Base-by-base conservation (phyloP, 2,888 invertebrate genomes). In the Bibio marci region DNA sequence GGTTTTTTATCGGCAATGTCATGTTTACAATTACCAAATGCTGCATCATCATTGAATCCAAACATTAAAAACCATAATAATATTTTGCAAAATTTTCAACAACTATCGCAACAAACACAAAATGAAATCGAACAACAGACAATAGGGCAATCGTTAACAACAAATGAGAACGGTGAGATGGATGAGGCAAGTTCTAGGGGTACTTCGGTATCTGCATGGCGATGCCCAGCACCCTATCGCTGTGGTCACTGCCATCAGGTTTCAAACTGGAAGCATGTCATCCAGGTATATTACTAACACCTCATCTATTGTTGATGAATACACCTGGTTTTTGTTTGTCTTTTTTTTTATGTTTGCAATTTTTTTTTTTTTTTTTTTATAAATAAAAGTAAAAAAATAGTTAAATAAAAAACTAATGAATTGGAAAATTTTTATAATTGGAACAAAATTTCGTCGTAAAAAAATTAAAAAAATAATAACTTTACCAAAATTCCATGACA, bases 201-300 rank as follows among this genome's bases (percentile, higher is more conserved):
- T 50, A 52, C 54, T 52, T 58, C 62, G 58, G 54, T 57, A 52
- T 54, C 52, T 47, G 60, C 58, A 53, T 60, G 60, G 54, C 61
- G 65, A 48, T 63, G 63, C 56, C 65, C 65, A 55, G 68, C 69
- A 58, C 71, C 71, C 53, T 73, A 73, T 57, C 74, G 78, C 56
- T 80, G 80, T 65, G 80, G 80, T 50, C 80, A 80, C 65, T 80
- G 80, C 66, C 76, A 78, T 64, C 80, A 80, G 67, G 67, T 78
- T 56, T 80, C 80, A 50, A 80, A 80, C 66, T 80, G 80, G 80
- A 80, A 80, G 71, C 80, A 80, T 69, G 80, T 80, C 56, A 80
- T 80, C 65, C 80, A 80, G 78, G 80, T 80, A 71, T 59, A 54
- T 58, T 65, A 64, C 63, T 64, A 64, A 64, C 63, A 41, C 22